Evolutionary conservation across 2,888 invertebrate species (phyloP).

Genomic region (Phyllotreta striolata): DNA sequence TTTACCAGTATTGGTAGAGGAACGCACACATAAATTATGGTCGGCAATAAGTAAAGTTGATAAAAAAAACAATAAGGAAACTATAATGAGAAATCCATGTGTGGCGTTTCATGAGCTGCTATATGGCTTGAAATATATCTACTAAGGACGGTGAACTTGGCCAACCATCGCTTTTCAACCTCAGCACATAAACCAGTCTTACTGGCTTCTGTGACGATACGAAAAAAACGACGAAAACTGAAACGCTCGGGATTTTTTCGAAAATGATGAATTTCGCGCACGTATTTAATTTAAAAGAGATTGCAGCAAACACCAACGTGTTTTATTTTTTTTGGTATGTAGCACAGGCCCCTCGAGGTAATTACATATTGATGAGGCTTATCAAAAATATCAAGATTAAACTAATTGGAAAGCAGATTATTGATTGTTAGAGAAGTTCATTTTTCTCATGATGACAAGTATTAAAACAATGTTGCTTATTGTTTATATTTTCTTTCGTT

Average conservation of each 20-base stretch:
- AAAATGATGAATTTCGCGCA: slow-evolving; percentile 25
- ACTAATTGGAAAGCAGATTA: no score
- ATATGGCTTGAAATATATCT: slow-evolving; percentile 57
- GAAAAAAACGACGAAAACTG: slow-evolving; percentile 44
- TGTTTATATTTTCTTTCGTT: no score
- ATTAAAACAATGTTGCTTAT: no score
- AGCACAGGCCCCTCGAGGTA: not conserved
- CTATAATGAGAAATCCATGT: slow-evolving; percentile 54
- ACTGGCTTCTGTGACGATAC: slow-evolving; percentile 51
- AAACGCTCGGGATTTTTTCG: slow-evolving; percentile 51
- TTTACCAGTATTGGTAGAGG: not conserved
- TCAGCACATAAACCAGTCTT: slow-evolving; percentile 56
- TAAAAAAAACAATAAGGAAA: slow-evolving; percentile 43
- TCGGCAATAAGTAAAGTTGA: slow-evolving; percentile 36
- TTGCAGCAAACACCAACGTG: slow-evolving; percentile 5
- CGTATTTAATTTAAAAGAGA: slow-evolving; percentile 20
- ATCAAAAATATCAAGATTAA: no score
- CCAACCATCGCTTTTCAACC: slow-evolving; percentile 4
- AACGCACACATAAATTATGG: slow-evolving; percentile 32
- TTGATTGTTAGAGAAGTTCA: no score
- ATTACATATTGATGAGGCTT: slow-evolving; percentile 16
- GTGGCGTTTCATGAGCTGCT: slow-evolving; percentile 54
- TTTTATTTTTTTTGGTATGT: slow-evolving; percentile 1
- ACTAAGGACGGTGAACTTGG: slow-evolving; percentile 57
- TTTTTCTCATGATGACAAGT: no score